Base-by-base conservation (phyloP, 2,797 vertebrate species). In the Paedocypris micromegethes region DNA sequence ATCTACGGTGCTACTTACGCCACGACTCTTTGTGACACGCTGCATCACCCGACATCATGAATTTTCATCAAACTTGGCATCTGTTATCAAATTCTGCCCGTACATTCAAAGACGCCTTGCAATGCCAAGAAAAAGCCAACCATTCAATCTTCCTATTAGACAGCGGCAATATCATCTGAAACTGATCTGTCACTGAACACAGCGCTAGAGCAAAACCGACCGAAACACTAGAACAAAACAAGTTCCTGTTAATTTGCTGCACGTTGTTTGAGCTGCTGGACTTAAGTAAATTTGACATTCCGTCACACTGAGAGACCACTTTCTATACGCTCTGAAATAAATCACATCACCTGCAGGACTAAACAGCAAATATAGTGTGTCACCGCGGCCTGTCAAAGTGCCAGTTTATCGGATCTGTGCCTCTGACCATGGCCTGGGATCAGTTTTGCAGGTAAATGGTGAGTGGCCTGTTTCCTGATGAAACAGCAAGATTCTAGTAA, bases 231-330 rank as follows among this genome's bases (percentile, higher is more conserved):
- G 73, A 75, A 72, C 58, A 45, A 70, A 78, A 75, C 73, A 75
- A 71, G 70, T 67, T 75, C 64, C 66, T 75, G 63, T 64, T 78
- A 78, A 78, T 75, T 73, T 59, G 47, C 60, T 50, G 37, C 76
- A 78, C 46, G 72, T 78, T 78, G 73, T 58, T 44, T 46, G 4
- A 75, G 67, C 58, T 58, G 42, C 64, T 40, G 56, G 66, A 64
- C 59, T 48, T 77, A 75, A 77, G 54, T 77, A 73, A 75, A 75
- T 77, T 72, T 75, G 76, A 78, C 76, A 74, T 72, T 63, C 60
- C 51, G 39, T 67, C 63, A 56, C 55, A 72, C 58, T 39, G 66
- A 44, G 51, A 64, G 66, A 64, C 62, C 50, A 64, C 69, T 64
- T 51, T 70, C 66, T 67, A 56, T 57, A 67, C 40, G 63, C 59